Percentiles rank a stretch among this genome's conserved stretches.
phyloP scores from a whole-genome alignment of 2,113 vertebrate species.

The Circaetus cinerascens region DNA sequence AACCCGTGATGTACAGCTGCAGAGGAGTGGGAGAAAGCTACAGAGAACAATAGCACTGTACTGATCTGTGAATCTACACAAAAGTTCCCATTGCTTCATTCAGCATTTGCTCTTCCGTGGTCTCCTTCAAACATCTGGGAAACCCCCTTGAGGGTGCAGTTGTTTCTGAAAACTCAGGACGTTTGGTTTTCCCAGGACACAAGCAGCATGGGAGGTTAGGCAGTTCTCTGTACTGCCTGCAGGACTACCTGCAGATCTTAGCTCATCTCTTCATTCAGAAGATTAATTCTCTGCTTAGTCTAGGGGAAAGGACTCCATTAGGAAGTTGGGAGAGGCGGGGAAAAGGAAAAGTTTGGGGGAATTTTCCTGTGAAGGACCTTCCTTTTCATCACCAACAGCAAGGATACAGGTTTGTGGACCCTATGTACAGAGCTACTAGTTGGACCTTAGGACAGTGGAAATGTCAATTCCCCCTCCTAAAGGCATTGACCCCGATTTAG shows the following conservation, averaged over 20 bases:
- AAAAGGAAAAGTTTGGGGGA: not conserved
- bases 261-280: not conserved
- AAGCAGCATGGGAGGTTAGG: not conserved
- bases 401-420: not conserved
- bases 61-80: not conserved
- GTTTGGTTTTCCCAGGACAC: not conserved
- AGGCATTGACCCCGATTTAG: not conserved
- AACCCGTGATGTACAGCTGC: not conserved
- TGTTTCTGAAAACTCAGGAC: not conserved
- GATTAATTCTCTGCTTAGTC: fast-evolving
- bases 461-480: not conserved
- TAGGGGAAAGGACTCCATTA: not conserved
- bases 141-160: not conserved
- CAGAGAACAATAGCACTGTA: not conserved
- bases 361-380: not conserved
- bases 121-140: not conserved
- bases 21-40: not conserved
- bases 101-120: not conserved
- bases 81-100: not conserved
- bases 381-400: not conserved
- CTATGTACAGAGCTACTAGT: not conserved
- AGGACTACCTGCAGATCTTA: not conserved
- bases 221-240: not conserved
- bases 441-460: not conserved
- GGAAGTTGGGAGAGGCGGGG: not conserved